A percentile compares a stretch with the other conserved stretches of the same genome.
These are phyloP conservation scores for Sylvietta virens DNA, from an alignment of 2,113 vertebrate species.

Conservation along the genomic window DNA sequence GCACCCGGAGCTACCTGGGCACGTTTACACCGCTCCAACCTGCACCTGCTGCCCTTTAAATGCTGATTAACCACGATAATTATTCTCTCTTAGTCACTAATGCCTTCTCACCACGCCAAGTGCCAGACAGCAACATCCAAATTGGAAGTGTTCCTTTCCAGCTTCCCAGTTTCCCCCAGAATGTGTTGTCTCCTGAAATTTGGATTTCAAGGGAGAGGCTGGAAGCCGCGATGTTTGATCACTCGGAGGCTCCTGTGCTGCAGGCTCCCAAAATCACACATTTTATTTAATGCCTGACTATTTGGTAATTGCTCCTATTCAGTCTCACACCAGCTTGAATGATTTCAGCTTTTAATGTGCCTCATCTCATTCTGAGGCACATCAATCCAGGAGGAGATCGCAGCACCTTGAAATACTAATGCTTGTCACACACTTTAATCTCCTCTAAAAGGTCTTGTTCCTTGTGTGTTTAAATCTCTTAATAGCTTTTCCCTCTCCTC, in stretches of 20 bases:
- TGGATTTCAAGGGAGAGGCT: slow-evolving; percentile 1
- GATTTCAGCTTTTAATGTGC: slow-evolving; percentile 73
- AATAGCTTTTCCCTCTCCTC: slow-evolving; percentile 55
- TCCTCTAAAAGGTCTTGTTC: slow-evolving; percentile 69
- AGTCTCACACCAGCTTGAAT: slow-evolving; percentile 59
- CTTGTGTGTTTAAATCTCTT: slow-evolving; percentile 67
- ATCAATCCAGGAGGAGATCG: slow-evolving; percentile 70
- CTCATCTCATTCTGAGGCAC: slow-evolving; percentile 72
- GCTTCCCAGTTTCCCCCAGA: background rate
- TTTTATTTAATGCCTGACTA: slow-evolving; percentile 69
- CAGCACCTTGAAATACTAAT: slow-evolving; percentile 71
- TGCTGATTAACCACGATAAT: background rate
- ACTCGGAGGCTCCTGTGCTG: slow-evolving; percentile 28
- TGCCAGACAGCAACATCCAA: background rate
- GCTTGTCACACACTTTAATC: slow-evolving; percentile 71
- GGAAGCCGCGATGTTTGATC: background rate
- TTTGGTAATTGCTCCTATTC: slow-evolving; percentile 73
- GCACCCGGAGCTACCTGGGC: background rate
- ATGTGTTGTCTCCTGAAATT: background rate
- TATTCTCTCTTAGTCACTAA: background rate
- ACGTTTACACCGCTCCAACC: background rate
- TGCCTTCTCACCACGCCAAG: slow-evolving; percentile 24
- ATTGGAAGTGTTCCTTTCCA: slow-evolving; percentile 1
- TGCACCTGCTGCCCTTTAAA: background rate
- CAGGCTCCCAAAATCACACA: slow-evolving; percentile 18